A percentile compares a stretch with the other conserved stretches of the same genome.
These are phyloP conservation scores for Hofmannophila pseudospretella DNA, from an alignment of 2,888 invertebrate genomes.

Conservation along the genomic window DNA sequence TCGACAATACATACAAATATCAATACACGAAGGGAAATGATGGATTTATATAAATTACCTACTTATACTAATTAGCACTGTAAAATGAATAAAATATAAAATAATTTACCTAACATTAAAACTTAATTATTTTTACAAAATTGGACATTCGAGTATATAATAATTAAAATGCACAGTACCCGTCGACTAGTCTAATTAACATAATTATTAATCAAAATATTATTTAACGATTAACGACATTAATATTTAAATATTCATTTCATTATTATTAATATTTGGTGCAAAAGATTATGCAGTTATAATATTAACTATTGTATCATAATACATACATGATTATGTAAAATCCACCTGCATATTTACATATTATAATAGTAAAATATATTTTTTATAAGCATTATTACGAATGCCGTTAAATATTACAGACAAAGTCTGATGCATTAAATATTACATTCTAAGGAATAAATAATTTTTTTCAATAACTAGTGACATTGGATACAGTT, in stretches of 20 bases:
- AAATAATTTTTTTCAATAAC: conserved; percentile 20
- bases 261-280: conserved; percentile 41
- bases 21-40: conserved; percentile 22
- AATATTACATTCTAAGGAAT: conserved; percentile 21
- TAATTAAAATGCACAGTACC: conserved; percentile 69
- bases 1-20: conserved; percentile 32
- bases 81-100: conserved; percentile 34
- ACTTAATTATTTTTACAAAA: conserved; percentile 60
- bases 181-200: conserved; percentile 67
- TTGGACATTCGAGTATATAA: conserved; percentile 60
- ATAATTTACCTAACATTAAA: conserved; percentile 18
- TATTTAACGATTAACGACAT: conserved; percentile 3
- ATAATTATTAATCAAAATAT: conserved; percentile 24
- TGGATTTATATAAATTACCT: conserved; percentile 27
- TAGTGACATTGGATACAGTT: conserved; percentile 23
- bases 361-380: conserved; percentile 23
- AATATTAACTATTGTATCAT: conserved; percentile 20
- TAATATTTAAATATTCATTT: conserved; percentile 23
- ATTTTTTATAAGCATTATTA: conserved; percentile 16
- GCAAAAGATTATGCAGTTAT: conserved; percentile 36
- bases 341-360: conserved; percentile 33
- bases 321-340: conserved; percentile 28
- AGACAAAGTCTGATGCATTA: conserved; percentile 17
- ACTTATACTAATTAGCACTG: conserved; percentile 55
- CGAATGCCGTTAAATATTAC: conserved; percentile 24